These are phyloP conservation scores for Beroe ovata DNA, from an alignment of 37 sponge, comb jelly and placozoan species.

Conservation along the genomic window DNA sequence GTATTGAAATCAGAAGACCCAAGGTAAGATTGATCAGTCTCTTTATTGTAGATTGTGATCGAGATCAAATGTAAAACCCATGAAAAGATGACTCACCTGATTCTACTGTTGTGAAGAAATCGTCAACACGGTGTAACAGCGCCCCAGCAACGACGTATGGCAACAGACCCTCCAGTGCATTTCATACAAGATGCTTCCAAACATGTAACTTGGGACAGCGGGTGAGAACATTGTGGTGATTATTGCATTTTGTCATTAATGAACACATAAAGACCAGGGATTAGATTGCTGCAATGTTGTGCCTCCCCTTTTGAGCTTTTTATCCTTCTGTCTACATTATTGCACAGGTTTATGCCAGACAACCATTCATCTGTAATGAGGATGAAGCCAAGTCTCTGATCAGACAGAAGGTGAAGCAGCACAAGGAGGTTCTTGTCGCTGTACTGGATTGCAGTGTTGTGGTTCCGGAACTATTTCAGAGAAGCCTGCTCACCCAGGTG, in stretches of 20 bases:
- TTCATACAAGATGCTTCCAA: conserved; percentile 12
- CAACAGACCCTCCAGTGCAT: conserved; percentile 4
- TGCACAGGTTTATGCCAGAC: neutral
- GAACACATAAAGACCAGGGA: too few species aligned
- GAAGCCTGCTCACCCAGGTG: conserved; percentile 38
- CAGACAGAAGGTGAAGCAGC: neutral
- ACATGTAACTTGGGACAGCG: neutral
- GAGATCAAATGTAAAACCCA: neutral
- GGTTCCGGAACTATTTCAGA: conserved; percentile 50
- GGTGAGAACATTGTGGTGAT: too few species aligned
- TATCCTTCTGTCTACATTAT: neutral
- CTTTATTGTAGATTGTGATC: neutral
- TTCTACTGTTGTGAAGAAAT: neutral
- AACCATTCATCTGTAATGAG: neutral
- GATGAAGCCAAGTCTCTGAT: conserved; percentile 1
- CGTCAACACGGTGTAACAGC: neutral
- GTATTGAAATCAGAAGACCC: neutral
- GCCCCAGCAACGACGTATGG: conserved; percentile 2
- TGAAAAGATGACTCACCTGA: neutral
- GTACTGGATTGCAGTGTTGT: conserved; percentile 2
- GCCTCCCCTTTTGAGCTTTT: too few species aligned
- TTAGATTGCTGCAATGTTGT: too few species aligned
- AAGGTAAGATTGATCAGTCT: neutral
- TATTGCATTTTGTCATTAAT: too few species aligned
- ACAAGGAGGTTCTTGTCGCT: conserved; percentile 28